These are phyloP conservation scores for Hyaena hyaena DNA, from an alignment of 2,113 vertebrate genomes.

Conservation along the genomic window DNA sequence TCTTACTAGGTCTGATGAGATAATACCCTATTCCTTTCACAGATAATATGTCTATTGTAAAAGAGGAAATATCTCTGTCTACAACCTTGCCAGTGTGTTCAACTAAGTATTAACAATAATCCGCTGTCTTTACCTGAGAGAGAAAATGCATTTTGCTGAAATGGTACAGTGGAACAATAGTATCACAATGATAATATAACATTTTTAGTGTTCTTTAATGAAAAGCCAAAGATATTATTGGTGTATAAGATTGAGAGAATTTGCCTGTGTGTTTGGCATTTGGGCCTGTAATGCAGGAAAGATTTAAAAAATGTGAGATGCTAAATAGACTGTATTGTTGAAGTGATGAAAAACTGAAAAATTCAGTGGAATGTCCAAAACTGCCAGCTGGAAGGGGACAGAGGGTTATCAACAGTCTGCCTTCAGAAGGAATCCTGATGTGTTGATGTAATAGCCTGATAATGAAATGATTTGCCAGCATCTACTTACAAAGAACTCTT, in stretches of 20 bases:
- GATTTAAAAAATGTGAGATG: slow-evolving; percentile 80
- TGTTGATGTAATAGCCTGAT: slow-evolving; percentile 85
- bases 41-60: neutral
- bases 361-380: slow-evolving; percentile 75
- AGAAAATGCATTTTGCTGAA: neutral
- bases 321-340: slow-evolving; percentile 85
- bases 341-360: slow-evolving; percentile 79
- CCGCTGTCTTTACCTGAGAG: neutral
- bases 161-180: neutral
- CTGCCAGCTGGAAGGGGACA: slow-evolving; percentile 80
- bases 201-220: slow-evolving; percentile 72
- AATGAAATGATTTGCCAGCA: slow-evolving; percentile 84
- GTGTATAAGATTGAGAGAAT: slow-evolving; percentile 72
- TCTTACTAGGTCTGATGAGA: neutral
- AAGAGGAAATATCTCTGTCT: neutral
- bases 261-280: slow-evolving; percentile 80
- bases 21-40: neutral
- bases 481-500: slow-evolving; percentile 84
- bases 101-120: neutral
- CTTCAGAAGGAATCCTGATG: slow-evolving; percentile 86
- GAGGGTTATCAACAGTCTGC: slow-evolving; percentile 81
- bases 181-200: slow-evolving; percentile 30
- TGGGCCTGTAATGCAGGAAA: slow-evolving; percentile 76
- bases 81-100: neutral
- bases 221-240: slow-evolving; percentile 80